These are phyloP conservation scores for Rousettus madagascariensis DNA, from an alignment of 2,797 vertebrate genomes.

Conservation along the genomic window DNA sequence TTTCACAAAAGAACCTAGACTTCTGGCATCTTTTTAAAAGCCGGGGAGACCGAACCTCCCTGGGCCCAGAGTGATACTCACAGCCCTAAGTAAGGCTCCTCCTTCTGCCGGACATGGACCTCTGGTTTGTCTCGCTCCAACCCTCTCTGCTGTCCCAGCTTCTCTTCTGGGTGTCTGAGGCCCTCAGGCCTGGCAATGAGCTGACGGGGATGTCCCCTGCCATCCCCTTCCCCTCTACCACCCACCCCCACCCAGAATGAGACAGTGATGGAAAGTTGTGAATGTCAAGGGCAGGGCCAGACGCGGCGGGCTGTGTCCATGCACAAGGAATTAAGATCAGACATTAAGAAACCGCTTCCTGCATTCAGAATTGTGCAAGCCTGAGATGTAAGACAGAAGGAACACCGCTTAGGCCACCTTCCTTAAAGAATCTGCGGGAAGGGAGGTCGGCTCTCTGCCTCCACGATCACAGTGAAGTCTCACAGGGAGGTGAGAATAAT, in stretches of 20 bases:
- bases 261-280: neutral
- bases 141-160: neutral
- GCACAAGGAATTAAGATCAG: neutral
- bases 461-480: neutral
- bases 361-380: conserved; percentile 17
- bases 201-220: neutral
- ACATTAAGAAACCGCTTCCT: conserved; percentile 38
- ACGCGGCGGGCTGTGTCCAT: neutral
- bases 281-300: neutral
- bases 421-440: neutral
- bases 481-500: neutral
- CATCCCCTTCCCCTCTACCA: too few relatives aligned
- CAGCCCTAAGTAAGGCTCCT: fast-evolving
- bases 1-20: neutral
- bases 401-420: conserved; percentile 6
- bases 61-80: neutral
- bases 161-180: neutral
- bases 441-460: neutral
- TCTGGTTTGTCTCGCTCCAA: neutral
- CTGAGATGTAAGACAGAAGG: neutral
- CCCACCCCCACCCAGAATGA: neutral
- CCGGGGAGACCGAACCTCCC: neutral
- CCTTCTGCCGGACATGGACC: fast-evolving
- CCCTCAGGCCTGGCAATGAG: neutral
- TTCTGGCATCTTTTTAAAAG: neutral